A percentile compares a stretch with the other conserved stretches of the same genome.
Evolutionary conservation across 2,113 vertebrate species (phyloP).

Genomic region (Chaetorhynchus papuensis): DNA sequence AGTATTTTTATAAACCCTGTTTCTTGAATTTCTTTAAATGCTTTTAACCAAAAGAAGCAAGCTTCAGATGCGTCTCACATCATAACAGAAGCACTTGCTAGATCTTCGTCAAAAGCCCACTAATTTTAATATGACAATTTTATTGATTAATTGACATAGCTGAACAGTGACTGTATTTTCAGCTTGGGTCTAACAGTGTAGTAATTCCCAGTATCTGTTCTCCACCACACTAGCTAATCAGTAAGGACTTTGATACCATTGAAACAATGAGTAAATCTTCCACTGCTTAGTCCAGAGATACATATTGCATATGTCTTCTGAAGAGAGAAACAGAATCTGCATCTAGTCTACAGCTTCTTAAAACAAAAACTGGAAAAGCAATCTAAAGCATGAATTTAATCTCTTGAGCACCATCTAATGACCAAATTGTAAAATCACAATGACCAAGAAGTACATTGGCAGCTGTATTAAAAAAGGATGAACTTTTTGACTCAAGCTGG

Average conservation of each 20-base stretch:
- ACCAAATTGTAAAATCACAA: slow-evolving; percentile 22
- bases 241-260: not conserved
- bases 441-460: not conserved
- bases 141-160: not conserved
- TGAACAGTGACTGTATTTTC: not conserved
- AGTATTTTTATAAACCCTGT: not conserved
- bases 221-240: not conserved
- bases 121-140: not conserved
- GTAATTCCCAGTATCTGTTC: not conserved
- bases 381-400: not conserved
- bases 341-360: not conserved
- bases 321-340: not conserved
- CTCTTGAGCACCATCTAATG: slow-evolving; percentile 62
- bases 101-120: not conserved
- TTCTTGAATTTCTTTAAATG: not conserved
- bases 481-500: not conserved
- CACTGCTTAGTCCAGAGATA: not conserved
- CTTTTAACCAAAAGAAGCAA: not conserved
- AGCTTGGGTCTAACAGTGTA: not conserved
- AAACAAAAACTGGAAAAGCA: not conserved
- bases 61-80: not conserved
- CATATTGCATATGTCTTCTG: not conserved
- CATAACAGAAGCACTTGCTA: not conserved
- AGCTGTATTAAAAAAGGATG: not conserved
- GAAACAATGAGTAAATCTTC: not conserved